Evolutionary conservation across 2,797 vertebrate genomes (phyloP).

Genomic region (Emydoidea blandingii): DNA sequence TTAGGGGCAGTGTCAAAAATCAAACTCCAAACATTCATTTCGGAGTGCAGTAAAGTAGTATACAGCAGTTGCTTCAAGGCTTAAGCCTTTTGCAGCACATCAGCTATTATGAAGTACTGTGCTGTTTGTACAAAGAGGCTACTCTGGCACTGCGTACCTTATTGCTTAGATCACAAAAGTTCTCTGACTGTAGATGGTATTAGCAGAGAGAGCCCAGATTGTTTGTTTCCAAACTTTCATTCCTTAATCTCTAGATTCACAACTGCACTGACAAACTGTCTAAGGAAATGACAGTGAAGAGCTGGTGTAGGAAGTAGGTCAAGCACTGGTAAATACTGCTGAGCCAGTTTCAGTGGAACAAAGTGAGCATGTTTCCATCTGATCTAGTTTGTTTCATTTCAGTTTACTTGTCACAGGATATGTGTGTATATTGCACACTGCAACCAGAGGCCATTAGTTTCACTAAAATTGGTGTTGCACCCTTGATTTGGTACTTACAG

Average conservation of each 20-base stretch:
- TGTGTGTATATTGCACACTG: neutral
- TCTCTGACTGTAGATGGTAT: slow-evolving; percentile 46
- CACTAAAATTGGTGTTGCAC: neutral
- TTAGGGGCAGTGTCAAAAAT: slow-evolving; percentile 3
- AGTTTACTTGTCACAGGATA: neutral
- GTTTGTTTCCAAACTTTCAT: slow-evolving; percentile 23
- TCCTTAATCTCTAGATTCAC: slow-evolving; percentile 32
- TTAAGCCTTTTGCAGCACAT: slow-evolving; percentile 18
- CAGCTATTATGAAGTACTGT: neutral
- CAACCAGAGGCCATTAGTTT: fast-evolving
- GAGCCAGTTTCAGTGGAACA: slow-evolving; percentile 76
- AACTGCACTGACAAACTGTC: slow-evolving; percentile 18
- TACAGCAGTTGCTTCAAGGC: neutral
- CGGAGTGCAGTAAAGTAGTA: fast-evolving
- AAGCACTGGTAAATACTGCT: slow-evolving; percentile 72
- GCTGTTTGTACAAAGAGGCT: neutral
- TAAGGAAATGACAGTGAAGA: slow-evolving; percentile 65
- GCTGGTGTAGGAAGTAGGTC: slow-evolving; percentile 62
- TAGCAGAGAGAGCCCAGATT: neutral
- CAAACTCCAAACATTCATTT: neutral
- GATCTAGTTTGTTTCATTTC: slow-evolving; percentile 64
- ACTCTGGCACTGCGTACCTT: neutral
- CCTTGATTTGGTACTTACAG: fast-evolving
- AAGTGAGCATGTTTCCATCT: slow-evolving; percentile 74
- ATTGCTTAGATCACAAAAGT: neutral